A percentile compares a stretch with the other conserved stretches of the same genome.
phyloP scores from a whole-genome alignment of 2,797 vertebrate species.

The Tiaroga cobitis region DNA sequence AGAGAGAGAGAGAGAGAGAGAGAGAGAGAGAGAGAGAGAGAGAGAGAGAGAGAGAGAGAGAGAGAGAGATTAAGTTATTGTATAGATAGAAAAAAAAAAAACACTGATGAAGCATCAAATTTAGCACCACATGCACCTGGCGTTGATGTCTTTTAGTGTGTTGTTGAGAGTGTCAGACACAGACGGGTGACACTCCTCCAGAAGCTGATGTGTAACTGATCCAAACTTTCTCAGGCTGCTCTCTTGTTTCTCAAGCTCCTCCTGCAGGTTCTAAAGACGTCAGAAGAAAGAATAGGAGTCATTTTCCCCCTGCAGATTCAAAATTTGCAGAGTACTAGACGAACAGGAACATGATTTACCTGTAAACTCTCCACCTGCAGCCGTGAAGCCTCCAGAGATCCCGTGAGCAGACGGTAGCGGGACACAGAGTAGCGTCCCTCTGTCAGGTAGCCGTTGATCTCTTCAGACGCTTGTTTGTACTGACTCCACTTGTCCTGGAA shows the following conservation, averaged over 20 bases:
- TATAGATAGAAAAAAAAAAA: neutral
- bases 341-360: constrained; percentile 73
- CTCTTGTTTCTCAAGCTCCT: constrained; percentile 93
- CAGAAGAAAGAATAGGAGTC: neutral
- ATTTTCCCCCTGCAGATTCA: neutral
- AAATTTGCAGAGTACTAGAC: neutral
- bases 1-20: too few relatives aligned
- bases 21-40: too few relatives aligned
- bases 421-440: constrained; percentile 93
- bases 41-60: too few relatives aligned
- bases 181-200: constrained; percentile 88
- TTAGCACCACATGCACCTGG: constrained; percentile 79
- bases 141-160: constrained; percentile 85
- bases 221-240: constrained; percentile 87
- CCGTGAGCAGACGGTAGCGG: constrained; percentile 87
- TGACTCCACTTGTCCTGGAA: constrained; percentile 89
- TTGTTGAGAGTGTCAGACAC: constrained; percentile 86
- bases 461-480: constrained; percentile 87
- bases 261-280: constrained; percentile 84
- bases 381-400: constrained; percentile 91
- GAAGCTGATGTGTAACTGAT: constrained; percentile 86
- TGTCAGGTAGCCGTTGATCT: constrained; percentile 87
- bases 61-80: neutral
- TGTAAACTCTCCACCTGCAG: constrained; percentile 91
- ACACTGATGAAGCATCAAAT: neutral